phyloP scores from a whole-genome alignment of 2,797 vertebrate species.

The Pagetopsis macropterus region DNA sequence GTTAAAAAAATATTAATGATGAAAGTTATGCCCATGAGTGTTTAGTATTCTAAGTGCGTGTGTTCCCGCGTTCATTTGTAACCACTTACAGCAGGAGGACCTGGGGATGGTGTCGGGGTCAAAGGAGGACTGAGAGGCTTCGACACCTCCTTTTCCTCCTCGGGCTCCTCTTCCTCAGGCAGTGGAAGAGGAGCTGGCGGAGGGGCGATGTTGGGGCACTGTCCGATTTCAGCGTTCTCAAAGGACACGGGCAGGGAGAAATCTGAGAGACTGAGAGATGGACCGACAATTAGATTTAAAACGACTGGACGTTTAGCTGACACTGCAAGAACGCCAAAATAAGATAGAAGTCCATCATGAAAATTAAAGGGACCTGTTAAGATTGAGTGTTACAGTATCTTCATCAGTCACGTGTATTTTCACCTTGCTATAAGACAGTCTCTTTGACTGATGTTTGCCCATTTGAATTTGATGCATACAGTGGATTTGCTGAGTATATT shows the following conservation, averaged over 20 bases:
- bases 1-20: not conserved
- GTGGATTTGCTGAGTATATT: not conserved
- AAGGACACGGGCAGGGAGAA: slow-evolving; percentile 92
- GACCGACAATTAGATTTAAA: slow-evolving; percentile 9
- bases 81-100: slow-evolving; percentile 55
- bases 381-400: not conserved
- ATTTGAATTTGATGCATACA: not conserved
- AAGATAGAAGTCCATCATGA: not conserved
- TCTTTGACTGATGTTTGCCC: not conserved
- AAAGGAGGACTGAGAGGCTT: slow-evolving; percentile 17
- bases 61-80: slow-evolving; percentile 2
- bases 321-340: not conserved
- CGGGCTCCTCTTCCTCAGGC: slow-evolving; percentile 56
- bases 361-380: not conserved
- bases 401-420: not conserved
- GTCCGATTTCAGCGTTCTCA: slow-evolving; percentile 95
- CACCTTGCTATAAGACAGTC: not conserved
- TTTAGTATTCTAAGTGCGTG: not conserved
- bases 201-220: slow-evolving; percentile 84
- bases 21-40: not conserved
- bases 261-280: slow-evolving; percentile 90
- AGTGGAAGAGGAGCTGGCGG: slow-evolving; percentile 50
- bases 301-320: not conserved
- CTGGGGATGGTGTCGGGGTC: slow-evolving; percentile 36
- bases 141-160: slow-evolving; percentile 46